Evolutionary conservation across 1,140 invertebrate species (phyloP).

Genomic region (Linepithema humile): DNA sequence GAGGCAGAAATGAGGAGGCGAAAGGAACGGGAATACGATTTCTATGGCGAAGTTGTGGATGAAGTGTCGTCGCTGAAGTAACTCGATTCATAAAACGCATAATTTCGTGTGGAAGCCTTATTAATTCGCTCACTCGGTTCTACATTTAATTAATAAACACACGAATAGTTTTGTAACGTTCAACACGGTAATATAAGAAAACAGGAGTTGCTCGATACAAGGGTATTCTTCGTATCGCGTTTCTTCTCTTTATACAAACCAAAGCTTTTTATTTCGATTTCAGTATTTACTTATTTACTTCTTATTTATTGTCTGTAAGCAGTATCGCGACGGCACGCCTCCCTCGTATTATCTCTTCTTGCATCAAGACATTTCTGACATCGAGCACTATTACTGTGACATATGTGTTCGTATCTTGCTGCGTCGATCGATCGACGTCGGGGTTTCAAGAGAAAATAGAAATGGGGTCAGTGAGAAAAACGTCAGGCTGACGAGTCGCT

Average conservation of each 20-base stretch:
- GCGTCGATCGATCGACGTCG: constrained; percentile 27
- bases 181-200: background rate
- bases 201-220: background rate
- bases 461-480: background rate
- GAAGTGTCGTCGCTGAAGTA: background rate
- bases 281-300: constrained; percentile 18
- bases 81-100: constrained; percentile 22
- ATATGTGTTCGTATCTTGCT: constrained; percentile 2
- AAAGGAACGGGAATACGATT: constrained; percentile 6
- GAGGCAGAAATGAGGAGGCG: constrained; percentile 22
- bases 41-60: constrained; percentile 3
- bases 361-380: too few species aligned
- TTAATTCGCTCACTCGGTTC: constrained; percentile 17
- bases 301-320: too few species aligned
- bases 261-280: background rate
- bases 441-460: background rate
- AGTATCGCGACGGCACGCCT: too few species aligned
- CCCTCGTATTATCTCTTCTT: too few species aligned
- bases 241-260: background rate
- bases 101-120: constrained; percentile 3
- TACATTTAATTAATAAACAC: background rate
- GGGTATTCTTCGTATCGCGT: background rate
- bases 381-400: too few species aligned
- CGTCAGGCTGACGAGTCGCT: background rate
- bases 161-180: too few species aligned